Evolutionary conservation across 2,888 invertebrate genomes (phyloP), one percentile per base, ranked within the genome.

Genomic region (Hecatera dysodea): DNA sequence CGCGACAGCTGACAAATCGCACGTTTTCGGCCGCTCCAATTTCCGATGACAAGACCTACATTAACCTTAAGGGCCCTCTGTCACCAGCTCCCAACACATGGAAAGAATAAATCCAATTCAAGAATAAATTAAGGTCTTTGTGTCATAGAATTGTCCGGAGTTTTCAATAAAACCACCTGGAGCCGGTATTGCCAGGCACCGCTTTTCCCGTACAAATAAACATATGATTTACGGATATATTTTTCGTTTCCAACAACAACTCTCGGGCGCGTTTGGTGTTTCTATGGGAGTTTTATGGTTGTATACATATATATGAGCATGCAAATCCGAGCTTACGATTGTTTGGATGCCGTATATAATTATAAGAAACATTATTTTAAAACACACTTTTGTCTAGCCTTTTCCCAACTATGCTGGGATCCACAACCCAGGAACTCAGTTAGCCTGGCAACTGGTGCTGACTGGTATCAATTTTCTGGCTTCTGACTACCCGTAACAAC

Each of bases 81-180:
- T 94, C 94, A 93, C 91, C 91, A 91, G 87, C 90, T 90, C 84
- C 84, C 90, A 91, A 91, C 90, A 90, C 91, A 92, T 85, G 89
- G 87, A 91, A 90, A 91, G 91, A 94, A 94, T 94, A 93, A 94
- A 93, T 93, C 92, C 91, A 89, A 90, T 93, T 93, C 92, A 93
- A 93, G 94, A 95, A 94, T 95, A 94, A 95, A 95, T 95, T 95
- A 95, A 94, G 91, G 93, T 92, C 91, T 93, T 94, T 93, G 92
- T 94, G 93, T 88, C 90, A 89, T 88, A 90, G 89, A 93, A 93
- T 92, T 87, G 90, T 88, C 87, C 89, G 87, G 89, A 84, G 86
- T 87, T 87, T 88, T 90, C 89, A 90, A 90, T 89, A 86, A 86
- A 84, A 82, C 80, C 87, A 81, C 81, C 83, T 82, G 83, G 85